These are phyloP conservation scores for Gopherus flavomarginatus DNA, from an alignment of 2,113 vertebrate species.

Conservation along the genomic window DNA sequence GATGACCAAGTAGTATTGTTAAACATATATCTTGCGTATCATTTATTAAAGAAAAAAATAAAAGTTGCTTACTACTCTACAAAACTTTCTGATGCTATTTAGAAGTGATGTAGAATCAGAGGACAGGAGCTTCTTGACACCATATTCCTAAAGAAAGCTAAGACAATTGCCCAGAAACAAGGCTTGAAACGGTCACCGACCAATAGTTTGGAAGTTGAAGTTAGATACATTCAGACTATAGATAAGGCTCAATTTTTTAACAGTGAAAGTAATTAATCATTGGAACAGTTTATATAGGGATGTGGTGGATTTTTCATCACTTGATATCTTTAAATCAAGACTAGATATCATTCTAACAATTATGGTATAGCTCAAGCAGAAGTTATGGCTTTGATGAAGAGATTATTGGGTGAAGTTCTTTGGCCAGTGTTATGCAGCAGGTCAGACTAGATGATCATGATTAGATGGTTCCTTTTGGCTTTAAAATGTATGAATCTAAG, in stretches of 20 bases:
- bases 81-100: neutral
- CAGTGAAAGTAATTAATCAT: neutral
- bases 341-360: neutral
- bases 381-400: neutral
- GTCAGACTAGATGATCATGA: neutral
- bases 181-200: no score
- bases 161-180: neutral
- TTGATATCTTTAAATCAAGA: neutral
- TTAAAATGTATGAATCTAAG: neutral
- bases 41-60: neutral
- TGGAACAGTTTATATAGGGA: neutral
- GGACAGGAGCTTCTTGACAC: neutral
- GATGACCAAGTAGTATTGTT: neutral
- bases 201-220: neutral
- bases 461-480: neutral
- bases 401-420: neutral
- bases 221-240: neutral
- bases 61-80: neutral
- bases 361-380: neutral
- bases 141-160: neutral
- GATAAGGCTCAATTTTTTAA: neutral
- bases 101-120: neutral
- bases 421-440: neutral
- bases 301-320: neutral
- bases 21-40: neutral